Evolutionary conservation across 1,140 invertebrate species (phyloP), one percentile per base, ranked within the genome.

Genomic region (Drosophila aff.): DNA sequence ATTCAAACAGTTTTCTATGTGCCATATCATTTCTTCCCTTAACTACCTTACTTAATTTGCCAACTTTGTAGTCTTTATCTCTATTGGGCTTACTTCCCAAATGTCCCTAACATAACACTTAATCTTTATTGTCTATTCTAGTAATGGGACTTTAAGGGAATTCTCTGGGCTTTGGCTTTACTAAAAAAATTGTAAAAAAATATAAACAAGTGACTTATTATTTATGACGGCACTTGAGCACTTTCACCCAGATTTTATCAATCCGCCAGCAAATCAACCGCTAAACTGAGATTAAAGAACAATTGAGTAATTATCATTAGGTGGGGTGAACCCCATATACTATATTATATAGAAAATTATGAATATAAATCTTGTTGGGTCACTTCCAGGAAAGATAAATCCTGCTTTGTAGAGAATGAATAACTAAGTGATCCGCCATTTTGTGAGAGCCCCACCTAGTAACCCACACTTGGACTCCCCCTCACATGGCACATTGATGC

Each of bases 191-290:
- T 67, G 62, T 71, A 46, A 40, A 46, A 40, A 67, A 67, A 66
- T 55, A 60, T 50, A 73, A 60, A 38, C 67, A 59, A 73, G 46
- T 44, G 38, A 73, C 53, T 73, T 73, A 61, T 38, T 73, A 52
- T 61, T 73, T 73, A 61, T 52, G 68, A 61, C 67, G 18, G 38
- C 52, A 73, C 69, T 73, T 26, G 67, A 61, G 44, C 44, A 73
- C 67, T 73, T 73, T 73, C 69, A 73, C 69, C 67, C 69, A 73
- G 69, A 73, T 73, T 73, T 73, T 61, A 73, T 73, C 69, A 73
- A 73, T 73, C 67, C 53, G 16, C 38, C 1, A 23, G 65, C 38
- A 43, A 73, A 46, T 73, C 67, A 15, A 52, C 8, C n/a, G 38
- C 44, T 13, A 60, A 18, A 18, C 55, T 21, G 53, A 61, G 69